Evolutionary conservation across 2,888 invertebrate species (phyloP).

Genomic region (Apamea monoglypha): DNA sequence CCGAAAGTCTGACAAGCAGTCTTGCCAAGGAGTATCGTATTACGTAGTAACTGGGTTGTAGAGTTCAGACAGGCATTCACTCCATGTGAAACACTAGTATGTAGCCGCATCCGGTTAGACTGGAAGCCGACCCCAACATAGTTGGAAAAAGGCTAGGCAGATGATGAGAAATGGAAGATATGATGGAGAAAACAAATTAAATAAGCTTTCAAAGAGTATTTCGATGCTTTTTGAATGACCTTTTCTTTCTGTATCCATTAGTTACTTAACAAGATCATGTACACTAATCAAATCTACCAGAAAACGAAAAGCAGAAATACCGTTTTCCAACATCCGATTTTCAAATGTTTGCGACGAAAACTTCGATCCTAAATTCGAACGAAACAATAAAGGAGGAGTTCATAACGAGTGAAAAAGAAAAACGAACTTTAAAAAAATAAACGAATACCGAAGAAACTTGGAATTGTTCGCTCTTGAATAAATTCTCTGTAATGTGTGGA

Average conservation of each 20-base stretch:
- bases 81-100: too few relatives aligned
- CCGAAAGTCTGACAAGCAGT: not conserved
- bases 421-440: conserved; percentile 62
- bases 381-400: conserved; percentile 62
- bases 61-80: too few relatives aligned
- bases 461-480: conserved; percentile 62
- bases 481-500: conserved; percentile 60
- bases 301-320: not conserved
- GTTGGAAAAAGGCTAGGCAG: too few relatives aligned
- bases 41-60: too few relatives aligned
- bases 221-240: not conserved
- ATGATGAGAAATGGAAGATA: not conserved
- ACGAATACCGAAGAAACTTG: conserved; percentile 61
- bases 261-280: not conserved
- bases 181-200: not conserved
- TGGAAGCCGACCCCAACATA: too few relatives aligned
- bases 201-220: not conserved
- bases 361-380: conserved; percentile 46
- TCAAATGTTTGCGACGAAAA: conserved; percentile 25
- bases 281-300: not conserved
- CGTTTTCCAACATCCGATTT: conserved; percentile 4
- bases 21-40: too few relatives aligned
- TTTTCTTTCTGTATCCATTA: not conserved
- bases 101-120: too few relatives aligned
- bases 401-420: conserved; percentile 52